A percentile compares a stretch with the other conserved stretches of the same genome.
Evolutionary conservation across 2,113 vertebrate genomes (phyloP).

Genomic region (Lamprologus ornatipinnis): DNA sequence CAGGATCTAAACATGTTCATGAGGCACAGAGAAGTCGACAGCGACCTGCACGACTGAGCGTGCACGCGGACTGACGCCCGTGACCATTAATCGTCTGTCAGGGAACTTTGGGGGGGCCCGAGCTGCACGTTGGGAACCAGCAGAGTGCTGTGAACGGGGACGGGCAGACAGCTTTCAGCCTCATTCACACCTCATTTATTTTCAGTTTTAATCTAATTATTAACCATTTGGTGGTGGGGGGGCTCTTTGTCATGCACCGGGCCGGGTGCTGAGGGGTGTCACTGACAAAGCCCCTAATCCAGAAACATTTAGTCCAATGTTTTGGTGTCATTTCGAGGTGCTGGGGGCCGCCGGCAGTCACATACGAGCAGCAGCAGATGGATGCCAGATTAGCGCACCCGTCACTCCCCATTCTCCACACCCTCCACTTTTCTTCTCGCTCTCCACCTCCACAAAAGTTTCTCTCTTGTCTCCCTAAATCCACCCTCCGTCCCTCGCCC

Average conservation of each 20-base stretch:
- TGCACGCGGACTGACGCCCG: background rate
- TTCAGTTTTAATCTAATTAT: conserved; percentile 49
- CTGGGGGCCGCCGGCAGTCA: background rate
- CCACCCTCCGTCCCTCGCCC: background rate
- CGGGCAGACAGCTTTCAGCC: background rate
- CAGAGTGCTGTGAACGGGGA: background rate
- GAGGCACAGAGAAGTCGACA: background rate
- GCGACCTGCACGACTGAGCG: background rate
- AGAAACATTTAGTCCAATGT: conserved; percentile 49
- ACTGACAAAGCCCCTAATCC: conserved; percentile 25
- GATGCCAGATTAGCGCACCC: conserved; percentile 50
- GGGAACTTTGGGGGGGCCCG: background rate
- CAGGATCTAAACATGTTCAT: background rate
- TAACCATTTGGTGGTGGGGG: background rate
- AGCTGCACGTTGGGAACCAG: background rate
- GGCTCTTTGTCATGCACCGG: background rate
- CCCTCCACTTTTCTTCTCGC: conserved; percentile 3
- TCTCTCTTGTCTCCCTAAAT: conserved; percentile 26
- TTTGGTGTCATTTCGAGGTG: conserved; percentile 11
- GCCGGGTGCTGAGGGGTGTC: background rate
- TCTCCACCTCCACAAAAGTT: conserved; percentile 42
- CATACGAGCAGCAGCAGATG: conserved; percentile 41
- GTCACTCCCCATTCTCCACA: conserved; percentile 36
- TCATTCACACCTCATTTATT: conserved; percentile 38
- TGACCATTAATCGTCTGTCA: background rate